Evolutionary conservation across 2,888 invertebrate species (phyloP), one percentile per base, ranked within the genome.

Genomic region (Pecten maximus): DNA sequence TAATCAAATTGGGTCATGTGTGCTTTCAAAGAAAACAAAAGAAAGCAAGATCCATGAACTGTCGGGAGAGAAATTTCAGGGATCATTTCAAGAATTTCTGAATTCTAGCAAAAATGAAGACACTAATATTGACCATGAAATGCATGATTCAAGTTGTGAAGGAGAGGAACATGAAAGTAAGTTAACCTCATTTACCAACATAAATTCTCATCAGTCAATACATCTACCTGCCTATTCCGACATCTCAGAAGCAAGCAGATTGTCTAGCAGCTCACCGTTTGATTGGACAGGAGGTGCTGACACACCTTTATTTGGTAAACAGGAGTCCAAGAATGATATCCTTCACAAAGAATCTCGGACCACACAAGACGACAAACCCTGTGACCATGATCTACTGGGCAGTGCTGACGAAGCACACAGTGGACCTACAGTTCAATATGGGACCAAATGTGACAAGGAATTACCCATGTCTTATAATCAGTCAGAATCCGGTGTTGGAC

Each of bases 181-280:
- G 23, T 3, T 35, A 28, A 35, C 74, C 16, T 74, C 35, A 28
- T 74, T 74, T 74, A 74, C 74, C 74, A 74, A 35, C 74, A 74
- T 74, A 1, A 74, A 35, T 35, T 74, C 74, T 74, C 74, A 74
- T 74, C 74, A 74, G 74, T 10, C 74, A 4, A 74, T 74, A 74
- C 74, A 74, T 74, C 74, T 74, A 74, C 74, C 74, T 74, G 74
- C 74, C 35, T 74, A 74, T 74, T 74, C 74, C 0, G 74, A 74
- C 74, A 74, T 74, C 15, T 74, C 74, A 6, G 74, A 74, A 74
- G 74, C 74, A 35, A 74, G 74, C 74, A 28, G 35, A 74, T 15
- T 74, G 74, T 74, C 74, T 6, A 74, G 35, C 35, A 35, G 4
- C 74, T 74, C 74, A 3, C 74, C 74, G 4, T 74, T 74, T 35